Conservation (phyloP, 2,797 vertebrate species). For the Acanthurus leucopareius region DNA sequence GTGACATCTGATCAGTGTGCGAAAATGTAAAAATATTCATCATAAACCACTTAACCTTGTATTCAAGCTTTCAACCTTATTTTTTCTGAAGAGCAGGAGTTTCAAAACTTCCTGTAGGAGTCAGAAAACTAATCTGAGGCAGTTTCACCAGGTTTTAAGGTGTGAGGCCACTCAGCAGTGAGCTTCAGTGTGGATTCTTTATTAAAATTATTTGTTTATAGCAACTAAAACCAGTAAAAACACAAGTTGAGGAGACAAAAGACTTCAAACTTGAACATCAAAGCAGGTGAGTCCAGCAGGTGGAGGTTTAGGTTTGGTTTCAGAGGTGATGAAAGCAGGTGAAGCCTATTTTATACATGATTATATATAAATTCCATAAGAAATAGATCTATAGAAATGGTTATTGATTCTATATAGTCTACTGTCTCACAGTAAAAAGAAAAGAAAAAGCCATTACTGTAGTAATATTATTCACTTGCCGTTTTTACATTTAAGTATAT, state of each 20-base stretch:
- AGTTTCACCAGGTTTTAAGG: background rate
- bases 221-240: background rate
- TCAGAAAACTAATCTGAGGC: background rate
- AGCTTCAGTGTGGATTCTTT: background rate
- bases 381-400: background rate
- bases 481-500: too few relatives aligned
- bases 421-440: background rate
- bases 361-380: background rate
- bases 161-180: background rate
- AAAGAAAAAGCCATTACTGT: background rate
- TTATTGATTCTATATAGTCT: background rate
- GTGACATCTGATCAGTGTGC: background rate
- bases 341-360: background rate
- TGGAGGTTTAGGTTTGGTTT: background rate
- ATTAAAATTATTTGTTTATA: background rate
- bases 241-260: background rate
- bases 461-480: background rate
- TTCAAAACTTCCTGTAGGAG: background rate
- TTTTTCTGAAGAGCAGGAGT: background rate
- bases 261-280: background rate
- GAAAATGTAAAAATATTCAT: slow-evolving; percentile 7
- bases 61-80: background rate
- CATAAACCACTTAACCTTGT: background rate
- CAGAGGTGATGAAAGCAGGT: background rate
- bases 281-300: background rate